Percentiles rank a stretch among this genome's conserved stretches.
phyloP scores from a whole-genome alignment of 2,113 vertebrate species.

The Tenrec ecaudatus region DNA sequence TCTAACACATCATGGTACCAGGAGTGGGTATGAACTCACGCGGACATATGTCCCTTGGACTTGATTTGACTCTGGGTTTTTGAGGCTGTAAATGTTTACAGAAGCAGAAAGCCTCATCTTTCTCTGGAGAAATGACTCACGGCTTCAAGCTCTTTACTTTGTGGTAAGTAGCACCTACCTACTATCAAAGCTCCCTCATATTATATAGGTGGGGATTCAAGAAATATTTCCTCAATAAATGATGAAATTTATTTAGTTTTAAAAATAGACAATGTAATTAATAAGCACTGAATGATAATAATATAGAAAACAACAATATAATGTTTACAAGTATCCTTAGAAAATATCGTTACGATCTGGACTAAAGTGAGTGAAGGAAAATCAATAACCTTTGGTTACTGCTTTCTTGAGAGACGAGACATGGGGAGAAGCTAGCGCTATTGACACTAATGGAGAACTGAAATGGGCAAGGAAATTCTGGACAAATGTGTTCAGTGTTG shows the following conservation, averaged over 20 bases:
- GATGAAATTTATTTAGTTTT: not conserved
- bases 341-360: not conserved
- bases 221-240: not conserved
- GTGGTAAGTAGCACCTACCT: no score
- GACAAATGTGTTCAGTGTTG: no score
- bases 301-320: fast-evolving
- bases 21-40: no score
- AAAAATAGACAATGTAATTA: not conserved
- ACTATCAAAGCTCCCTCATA: not conserved
- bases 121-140: no score
- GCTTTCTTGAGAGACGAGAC: not conserved
- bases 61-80: no score
- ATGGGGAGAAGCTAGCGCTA: not conserved
- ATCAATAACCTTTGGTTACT: not conserved
- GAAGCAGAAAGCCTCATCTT: no score
- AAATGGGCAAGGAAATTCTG: not conserved
- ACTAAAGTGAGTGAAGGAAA: not conserved
- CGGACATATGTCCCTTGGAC: no score
- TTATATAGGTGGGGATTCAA: not conserved
- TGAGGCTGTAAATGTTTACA: no score
- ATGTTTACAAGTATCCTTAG: fast-evolving
- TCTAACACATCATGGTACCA: no score
- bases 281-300: not conserved
- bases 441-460: not conserved
- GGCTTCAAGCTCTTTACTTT: no score